Evolutionary conservation across 2,113 vertebrate genomes (phyloP).

Genomic region (Ameiurus melas): DNA sequence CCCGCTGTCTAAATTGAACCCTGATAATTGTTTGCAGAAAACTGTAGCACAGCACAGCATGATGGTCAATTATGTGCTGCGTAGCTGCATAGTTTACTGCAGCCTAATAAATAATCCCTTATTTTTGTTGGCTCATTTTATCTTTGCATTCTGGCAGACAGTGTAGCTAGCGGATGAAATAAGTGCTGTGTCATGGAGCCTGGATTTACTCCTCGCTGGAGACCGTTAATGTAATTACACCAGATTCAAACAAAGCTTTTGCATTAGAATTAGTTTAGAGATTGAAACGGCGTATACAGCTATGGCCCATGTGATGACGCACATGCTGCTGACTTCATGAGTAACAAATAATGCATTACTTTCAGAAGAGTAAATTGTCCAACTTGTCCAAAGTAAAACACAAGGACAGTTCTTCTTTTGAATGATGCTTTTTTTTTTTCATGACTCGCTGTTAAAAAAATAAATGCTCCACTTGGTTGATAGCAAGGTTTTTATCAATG

Average conservation of each 20-base stretch:
- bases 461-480: not conserved
- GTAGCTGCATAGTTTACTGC: constrained; percentile 9
- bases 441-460: not conserved
- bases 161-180: constrained; percentile 1
- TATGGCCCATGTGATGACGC: not conserved
- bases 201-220: constrained; percentile 21
- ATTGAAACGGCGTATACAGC: not conserved
- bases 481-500: not conserved
- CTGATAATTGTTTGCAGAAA: constrained; percentile 35
- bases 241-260: not conserved
- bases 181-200: constrained; percentile 24
- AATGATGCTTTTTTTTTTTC: not conserved
- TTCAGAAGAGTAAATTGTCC: not conserved
- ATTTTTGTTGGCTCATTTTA: constrained; percentile 38
- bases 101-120: constrained; percentile 32
- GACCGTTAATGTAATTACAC: constrained; percentile 11
- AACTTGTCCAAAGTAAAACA: not conserved
- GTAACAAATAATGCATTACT: not conserved
- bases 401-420: no score
- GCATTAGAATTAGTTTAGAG: not conserved
- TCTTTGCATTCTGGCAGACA: constrained; percentile 21
- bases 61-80: constrained; percentile 35
- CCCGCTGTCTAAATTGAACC: constrained; percentile 34
- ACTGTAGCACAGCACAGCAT: constrained; percentile 27
- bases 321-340: not conserved